These are phyloP conservation scores for Lophura nycthemera DNA, from an alignment of 2,113 vertebrate genomes.

Conservation along the genomic window DNA sequence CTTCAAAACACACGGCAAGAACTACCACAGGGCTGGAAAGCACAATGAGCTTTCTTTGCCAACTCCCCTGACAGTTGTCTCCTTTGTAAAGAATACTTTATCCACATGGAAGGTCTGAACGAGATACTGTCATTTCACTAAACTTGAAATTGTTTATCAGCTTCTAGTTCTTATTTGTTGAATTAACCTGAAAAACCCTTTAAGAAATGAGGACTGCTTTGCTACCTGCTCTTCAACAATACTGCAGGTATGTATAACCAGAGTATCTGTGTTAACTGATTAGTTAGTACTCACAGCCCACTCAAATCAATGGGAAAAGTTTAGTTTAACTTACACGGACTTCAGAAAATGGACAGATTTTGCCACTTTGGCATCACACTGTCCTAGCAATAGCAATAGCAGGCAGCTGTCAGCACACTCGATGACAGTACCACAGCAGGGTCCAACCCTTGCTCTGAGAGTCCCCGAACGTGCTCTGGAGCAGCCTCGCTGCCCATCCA, in stretches of 20 bases:
- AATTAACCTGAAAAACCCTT: not conserved
- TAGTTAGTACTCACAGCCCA: not conserved
- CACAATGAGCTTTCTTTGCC: not conserved
- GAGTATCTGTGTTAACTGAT: not conserved
- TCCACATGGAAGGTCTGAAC: not conserved
- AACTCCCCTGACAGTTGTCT: not conserved
- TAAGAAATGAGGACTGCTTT: not conserved
- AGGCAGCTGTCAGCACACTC: not conserved
- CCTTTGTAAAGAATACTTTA: not conserved
- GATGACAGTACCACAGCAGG: not conserved
- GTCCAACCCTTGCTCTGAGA: no score
- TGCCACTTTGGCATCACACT: not conserved
- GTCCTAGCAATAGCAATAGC: not conserved
- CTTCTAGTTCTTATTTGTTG: not conserved
- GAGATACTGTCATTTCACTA: not conserved
- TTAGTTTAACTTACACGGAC: not conserved
- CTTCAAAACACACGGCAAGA: not conserved
- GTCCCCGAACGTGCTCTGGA: not conserved
- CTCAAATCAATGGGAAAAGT: not conserved
- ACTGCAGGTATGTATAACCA: fast-evolving
- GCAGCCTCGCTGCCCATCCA: not conserved
- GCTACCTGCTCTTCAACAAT: not conserved
- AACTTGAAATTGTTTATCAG: not conserved
- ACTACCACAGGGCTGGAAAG: not conserved
- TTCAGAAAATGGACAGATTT: not conserved